phyloP scores from a whole-genome alignment of 1,140 invertebrate genomes.

The Drosophila busckii region DNA sequence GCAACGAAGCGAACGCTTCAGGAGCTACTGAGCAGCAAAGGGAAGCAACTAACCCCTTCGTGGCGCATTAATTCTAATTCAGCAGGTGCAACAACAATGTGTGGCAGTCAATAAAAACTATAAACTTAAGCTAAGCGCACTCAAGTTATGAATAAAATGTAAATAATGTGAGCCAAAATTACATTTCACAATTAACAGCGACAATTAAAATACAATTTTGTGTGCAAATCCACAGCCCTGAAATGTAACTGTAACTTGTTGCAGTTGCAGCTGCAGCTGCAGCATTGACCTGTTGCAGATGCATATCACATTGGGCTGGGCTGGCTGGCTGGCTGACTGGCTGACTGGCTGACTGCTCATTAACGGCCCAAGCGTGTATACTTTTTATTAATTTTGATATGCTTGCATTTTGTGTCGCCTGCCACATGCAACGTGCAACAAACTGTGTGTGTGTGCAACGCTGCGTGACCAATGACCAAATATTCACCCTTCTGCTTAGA shows the following conservation, averaged over 20 bases:
- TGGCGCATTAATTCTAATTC: constrained; percentile 39
- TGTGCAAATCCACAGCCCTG: constrained; percentile 42
- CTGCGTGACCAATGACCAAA: constrained; percentile 54
- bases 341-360: constrained; percentile 50
- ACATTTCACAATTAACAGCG: background rate
- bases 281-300: constrained; percentile 46
- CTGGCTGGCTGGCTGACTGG: too few relatives aligned
- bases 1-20: background rate
- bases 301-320: constrained; percentile 41
- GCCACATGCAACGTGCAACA: constrained; percentile 54
- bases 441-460: constrained; percentile 17
- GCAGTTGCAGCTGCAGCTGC: constrained; percentile 30
- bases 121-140: constrained; percentile 10
- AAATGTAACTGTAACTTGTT: constrained; percentile 13
- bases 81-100: constrained; percentile 35
- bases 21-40: too few relatives aligned
- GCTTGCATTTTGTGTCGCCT: constrained; percentile 49
- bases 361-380: constrained; percentile 40
- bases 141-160: constrained; percentile 47
- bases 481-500: constrained; percentile 25
- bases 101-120: background rate
- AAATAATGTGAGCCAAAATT: constrained; percentile 10
- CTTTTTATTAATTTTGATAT: constrained; percentile 60
- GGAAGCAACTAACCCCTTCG: constrained; percentile 25
- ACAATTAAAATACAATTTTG: constrained; percentile 70